phyloP scores from a whole-genome alignment of 2,888 invertebrate genomes.

The Coecobrya sp. region DNA sequence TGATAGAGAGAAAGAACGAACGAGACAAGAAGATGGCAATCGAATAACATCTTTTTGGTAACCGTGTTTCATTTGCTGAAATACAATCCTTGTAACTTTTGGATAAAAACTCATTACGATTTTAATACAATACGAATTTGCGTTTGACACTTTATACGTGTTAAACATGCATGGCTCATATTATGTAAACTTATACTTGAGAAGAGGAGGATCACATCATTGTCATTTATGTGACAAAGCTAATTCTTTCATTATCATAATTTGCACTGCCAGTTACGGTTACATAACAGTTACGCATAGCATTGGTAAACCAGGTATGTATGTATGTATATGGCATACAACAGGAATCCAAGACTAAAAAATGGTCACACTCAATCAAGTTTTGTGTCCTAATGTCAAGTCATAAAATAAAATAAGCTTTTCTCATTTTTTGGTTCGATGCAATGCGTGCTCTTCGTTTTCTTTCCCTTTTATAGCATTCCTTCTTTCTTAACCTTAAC shows the following conservation, averaged over 20 bases:
- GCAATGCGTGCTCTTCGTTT: conserved; percentile 14
- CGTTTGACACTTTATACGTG: conserved; percentile 52
- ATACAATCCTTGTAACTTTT: conserved; percentile 65
- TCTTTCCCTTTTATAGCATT: conserved; percentile 75
- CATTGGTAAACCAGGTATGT: too few relatives aligned
- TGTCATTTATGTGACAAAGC: conserved; percentile 43
- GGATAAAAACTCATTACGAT: conserved; percentile 63
- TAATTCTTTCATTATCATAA: conserved; percentile 56
- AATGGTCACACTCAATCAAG: conserved; percentile 79
- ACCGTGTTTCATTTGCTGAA: conserved; percentile 59
- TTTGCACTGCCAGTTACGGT: conserved; percentile 35
- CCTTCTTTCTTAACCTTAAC: conserved; percentile 37
- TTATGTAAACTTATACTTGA: not conserved
- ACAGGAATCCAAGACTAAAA: conserved; percentile 36
- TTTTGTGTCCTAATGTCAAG: conserved; percentile 76
- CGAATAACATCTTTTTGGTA: conserved; percentile 35
- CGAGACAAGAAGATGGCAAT: conserved; percentile 62
- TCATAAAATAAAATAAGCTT: conserved; percentile 73
- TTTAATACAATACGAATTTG: conserved; percentile 38
- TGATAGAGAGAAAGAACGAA: conserved; percentile 56
- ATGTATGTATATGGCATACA: too few relatives aligned
- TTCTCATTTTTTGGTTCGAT: conserved; percentile 39
- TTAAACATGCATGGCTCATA: not conserved
- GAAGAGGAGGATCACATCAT: conserved; percentile 12
- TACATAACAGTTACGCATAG: not conserved